phyloP scores from a whole-genome alignment of 2,888 invertebrate species.

The Drosophila kambysellisi region DNA sequence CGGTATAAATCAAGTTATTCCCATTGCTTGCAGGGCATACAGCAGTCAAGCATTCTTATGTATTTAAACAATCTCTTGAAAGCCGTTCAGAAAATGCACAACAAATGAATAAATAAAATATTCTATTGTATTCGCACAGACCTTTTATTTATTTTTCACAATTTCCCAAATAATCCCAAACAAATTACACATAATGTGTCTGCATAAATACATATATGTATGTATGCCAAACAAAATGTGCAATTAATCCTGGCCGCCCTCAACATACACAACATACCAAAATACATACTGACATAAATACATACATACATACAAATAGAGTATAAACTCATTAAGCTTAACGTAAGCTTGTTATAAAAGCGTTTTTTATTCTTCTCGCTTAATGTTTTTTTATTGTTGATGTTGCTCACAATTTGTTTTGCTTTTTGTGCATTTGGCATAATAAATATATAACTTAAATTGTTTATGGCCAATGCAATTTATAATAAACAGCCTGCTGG shows the following conservation, averaged over 20 bases:
- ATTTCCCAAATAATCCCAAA: conserved; percentile 31
- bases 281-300: neutral
- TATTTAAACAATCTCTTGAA: neutral
- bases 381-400: neutral
- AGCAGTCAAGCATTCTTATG: neutral
- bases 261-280: neutral
- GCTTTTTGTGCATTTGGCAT: conserved; percentile 37
- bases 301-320: conserved; percentile 18
- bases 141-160: conserved; percentile 11
- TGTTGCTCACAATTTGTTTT: neutral
- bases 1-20: neutral
- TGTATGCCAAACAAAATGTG: conserved; percentile 19
- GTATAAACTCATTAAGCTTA: conserved; percentile 59
- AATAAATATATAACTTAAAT: conserved; percentile 58
- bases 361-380: conserved; percentile 24
- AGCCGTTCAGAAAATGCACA: conserved; percentile 9
- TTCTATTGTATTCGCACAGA: conserved; percentile 17
- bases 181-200: conserved; percentile 24
- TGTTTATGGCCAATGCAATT: conserved; percentile 54
- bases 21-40: neutral
- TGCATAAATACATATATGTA: neutral
- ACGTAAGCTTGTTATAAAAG: conserved; percentile 61
- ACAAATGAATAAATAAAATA: conserved; percentile 21
- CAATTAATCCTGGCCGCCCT: conserved; percentile 24
- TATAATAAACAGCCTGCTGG: conserved; percentile 34